Conservation (phyloP, 2,888 invertebrate species). For the Trichacis sp. region DNA sequence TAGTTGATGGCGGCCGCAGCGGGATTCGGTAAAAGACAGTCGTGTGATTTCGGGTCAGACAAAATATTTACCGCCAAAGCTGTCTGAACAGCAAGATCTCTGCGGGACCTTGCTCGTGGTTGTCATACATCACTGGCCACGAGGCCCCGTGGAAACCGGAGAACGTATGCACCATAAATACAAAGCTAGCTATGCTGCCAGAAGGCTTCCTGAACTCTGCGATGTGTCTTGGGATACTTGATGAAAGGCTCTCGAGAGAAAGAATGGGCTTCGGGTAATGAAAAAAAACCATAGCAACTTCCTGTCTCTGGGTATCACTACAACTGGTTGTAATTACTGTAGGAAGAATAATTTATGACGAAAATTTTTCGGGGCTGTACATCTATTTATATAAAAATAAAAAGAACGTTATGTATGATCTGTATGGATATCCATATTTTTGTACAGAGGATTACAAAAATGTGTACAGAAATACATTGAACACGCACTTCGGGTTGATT, state of each 20-base stretch:
- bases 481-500: too few species aligned
- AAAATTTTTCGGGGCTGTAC: too few species aligned
- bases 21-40: conserved; percentile 30
- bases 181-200: conserved; percentile 12
- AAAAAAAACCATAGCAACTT: neutral
- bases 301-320: too few species aligned
- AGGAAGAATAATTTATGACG: too few species aligned
- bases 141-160: conserved; percentile 39
- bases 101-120: conserved; percentile 28
- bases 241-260: conserved; percentile 4
- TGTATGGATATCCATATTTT: too few species aligned
- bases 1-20: conserved; percentile 43
- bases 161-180: conserved; percentile 53
- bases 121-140: conserved; percentile 49
- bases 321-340: too few species aligned
- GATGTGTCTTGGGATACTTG: conserved; percentile 3
- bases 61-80: conserved; percentile 46
- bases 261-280: neutral
- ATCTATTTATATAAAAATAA: too few species aligned
- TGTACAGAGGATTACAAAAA: too few species aligned
- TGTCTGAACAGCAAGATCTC: conserved; percentile 17
- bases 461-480: too few species aligned
- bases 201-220: conserved; percentile 21
- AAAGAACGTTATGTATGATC: too few species aligned
- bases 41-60: conserved; percentile 38